Conservation (phyloP, 92 coral and sea anemone genomes). For the Pocillopora grandis region DNA sequence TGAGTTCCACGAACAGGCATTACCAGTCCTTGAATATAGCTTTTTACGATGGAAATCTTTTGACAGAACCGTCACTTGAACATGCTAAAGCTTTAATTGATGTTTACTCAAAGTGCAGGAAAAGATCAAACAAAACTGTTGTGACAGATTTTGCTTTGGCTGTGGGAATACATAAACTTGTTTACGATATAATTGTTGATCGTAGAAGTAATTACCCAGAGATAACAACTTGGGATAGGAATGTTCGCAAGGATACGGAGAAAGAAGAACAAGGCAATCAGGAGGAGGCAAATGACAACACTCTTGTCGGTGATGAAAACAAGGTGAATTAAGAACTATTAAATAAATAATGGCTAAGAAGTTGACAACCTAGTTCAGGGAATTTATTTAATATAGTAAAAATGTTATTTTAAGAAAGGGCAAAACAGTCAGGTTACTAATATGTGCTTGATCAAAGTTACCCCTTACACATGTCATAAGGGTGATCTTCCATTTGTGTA, state of each 20-base stretch:
- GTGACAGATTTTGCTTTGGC: conserved; percentile 32
- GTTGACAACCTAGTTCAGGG: too few species aligned
- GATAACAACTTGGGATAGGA: conserved; percentile 45
- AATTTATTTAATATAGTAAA: too few species aligned
- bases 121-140: neutral
- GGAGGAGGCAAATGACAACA: neutral
- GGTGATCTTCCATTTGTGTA: too few species aligned
- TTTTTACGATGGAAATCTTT: neutral
- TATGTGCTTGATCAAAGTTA: too few species aligned
- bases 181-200: conserved; percentile 17
- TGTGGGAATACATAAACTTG: conserved; percentile 37
- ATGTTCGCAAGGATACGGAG: neutral
- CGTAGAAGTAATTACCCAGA: conserved; percentile 23
- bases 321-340: neutral
- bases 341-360: too few species aligned
- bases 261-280: neutral
- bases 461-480: too few species aligned
- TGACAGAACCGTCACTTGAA: neutral
- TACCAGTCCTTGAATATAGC: conserved; percentile 17
- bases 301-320: neutral
- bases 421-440: too few species aligned
- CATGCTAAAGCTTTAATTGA: neutral
- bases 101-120: conserved; percentile 7
- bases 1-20: neutral
- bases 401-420: too few species aligned